phyloP scores from a whole-genome alignment of 2,888 invertebrate species.

The Andrena trimmerana region DNA sequence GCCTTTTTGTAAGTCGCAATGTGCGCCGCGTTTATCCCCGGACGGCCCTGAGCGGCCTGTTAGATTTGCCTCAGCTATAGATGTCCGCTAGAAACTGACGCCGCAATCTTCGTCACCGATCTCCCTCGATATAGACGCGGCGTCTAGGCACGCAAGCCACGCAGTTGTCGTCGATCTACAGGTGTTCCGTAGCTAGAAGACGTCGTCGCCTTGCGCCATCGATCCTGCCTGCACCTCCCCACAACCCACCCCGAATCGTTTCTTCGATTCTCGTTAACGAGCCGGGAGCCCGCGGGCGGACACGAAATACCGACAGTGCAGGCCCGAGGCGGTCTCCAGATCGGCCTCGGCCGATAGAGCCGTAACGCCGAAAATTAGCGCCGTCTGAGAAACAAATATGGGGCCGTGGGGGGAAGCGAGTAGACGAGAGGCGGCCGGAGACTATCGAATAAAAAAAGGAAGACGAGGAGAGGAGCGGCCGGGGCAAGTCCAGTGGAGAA shows the following conservation, averaged over 20 bases:
- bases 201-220: slow-evolving; percentile 32
- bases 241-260: slow-evolving; percentile 28
- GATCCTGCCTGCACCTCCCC: slow-evolving; percentile 7
- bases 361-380: slow-evolving; percentile 79
- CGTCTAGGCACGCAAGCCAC: slow-evolving; percentile 22
- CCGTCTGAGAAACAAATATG: slow-evolving; percentile 78
- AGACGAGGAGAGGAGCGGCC: slow-evolving; percentile 6
- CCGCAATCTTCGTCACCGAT: slow-evolving; percentile 34
- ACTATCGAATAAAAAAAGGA: slow-evolving; percentile 40
- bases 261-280: slow-evolving; percentile 65
- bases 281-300: slow-evolving; percentile 35
- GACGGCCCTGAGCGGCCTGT: neutral
- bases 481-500: neutral
- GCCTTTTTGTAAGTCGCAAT: slow-evolving; percentile 45
- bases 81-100: slow-evolving; percentile 2
- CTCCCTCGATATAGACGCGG: neutral
- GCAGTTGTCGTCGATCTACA: slow-evolving; percentile 35
- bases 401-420: neutral
- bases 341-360: slow-evolving; percentile 75
- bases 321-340: slow-evolving; percentile 70
- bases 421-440: slow-evolving; percentile 3
- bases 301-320: slow-evolving; percentile 64
- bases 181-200: slow-evolving; percentile 38
- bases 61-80: neutral
- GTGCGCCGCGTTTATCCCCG: neutral